Base-by-base conservation (phyloP, 2,797 vertebrate genomes). In the Phrynocephalus vlangalii region DNA sequence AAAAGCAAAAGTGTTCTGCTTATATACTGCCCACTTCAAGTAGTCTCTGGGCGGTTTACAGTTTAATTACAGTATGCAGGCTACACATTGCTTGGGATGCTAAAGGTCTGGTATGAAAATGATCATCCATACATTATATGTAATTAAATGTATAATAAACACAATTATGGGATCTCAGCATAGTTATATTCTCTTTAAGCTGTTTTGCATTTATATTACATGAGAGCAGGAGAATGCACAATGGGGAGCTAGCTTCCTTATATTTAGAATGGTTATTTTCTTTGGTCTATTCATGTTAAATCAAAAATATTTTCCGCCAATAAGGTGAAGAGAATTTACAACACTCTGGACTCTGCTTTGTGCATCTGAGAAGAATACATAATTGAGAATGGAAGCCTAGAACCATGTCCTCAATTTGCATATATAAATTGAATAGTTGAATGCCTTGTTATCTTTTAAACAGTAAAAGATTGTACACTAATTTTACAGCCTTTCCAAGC, bases 201-300 rank as follows among this genome's bases (percentile, higher is more conserved):
- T 90, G n/a, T 11, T 93, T 86, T 87, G 48, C 13, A 83, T 90
- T 91, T 67, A 79, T 83, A 85, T 87, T 84, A 71, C 33, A 84
- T 70, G 48, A 84, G 70, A 75, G 78, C 38, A 79, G 78, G 28
- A 60, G 33, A 76, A 80, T 80, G 79, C 77, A 81, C 33, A 87
- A 84, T 81, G 68, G 82, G 24, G 48, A 80, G 70, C 83, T 10
- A 86, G 84, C 16, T 48, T 16, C 67, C 88, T 92, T 83, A 6
- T 89, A 90, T 76, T 79, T 13, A 83, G 79, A 87, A 82, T 87
- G 38, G 0, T 86, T 92, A 72, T 76, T 86, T 92, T 90, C 72
- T 86, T 79, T 70, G 33, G 79, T 68, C 63, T 26, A 81, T 48
- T 0, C 7, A 84, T 30, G 3, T 28, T 90, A 26, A 81, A 16